Percentiles rank a stretch among this genome's conserved stretches.
phyloP scores from a whole-genome alignment of 92 coral and sea anemone species.

The Zoanthus solanderi region DNA sequence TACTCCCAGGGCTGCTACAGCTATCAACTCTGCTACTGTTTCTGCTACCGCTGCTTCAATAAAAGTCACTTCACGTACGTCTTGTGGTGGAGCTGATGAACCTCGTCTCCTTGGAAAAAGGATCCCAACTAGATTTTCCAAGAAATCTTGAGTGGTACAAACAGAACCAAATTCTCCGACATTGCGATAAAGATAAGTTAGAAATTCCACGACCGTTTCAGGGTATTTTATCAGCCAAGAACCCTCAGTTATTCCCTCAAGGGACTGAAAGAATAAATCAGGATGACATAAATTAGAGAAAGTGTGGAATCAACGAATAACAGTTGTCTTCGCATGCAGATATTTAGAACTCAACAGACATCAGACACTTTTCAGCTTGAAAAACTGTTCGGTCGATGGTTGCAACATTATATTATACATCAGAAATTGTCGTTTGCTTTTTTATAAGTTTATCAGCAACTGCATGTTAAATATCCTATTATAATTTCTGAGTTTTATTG shows the following conservation, averaged over 20 bases:
- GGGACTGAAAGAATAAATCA: constrained; percentile 55
- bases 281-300: not conserved
- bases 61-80: constrained; percentile 61
- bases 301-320: too few relatives aligned
- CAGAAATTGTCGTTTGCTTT: too few relatives aligned
- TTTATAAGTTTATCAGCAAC: too few relatives aligned
- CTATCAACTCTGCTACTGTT: constrained; percentile 37
- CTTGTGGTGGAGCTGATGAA: constrained; percentile 56
- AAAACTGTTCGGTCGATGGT: too few relatives aligned
- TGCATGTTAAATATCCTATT: too few relatives aligned
- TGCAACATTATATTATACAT: too few relatives aligned
- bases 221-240: constrained; percentile 93
- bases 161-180: constrained; percentile 78
- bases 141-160: constrained; percentile 87
- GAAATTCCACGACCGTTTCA: constrained; percentile 88
- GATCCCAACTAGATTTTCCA: constrained; percentile 90
- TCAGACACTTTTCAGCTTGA: too few relatives aligned
- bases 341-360: too few relatives aligned
- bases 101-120: constrained; percentile 86
- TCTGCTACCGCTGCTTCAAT: constrained; percentile 32
- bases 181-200: constrained; percentile 88
- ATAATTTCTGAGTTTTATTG: too few relatives aligned
- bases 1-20: constrained; percentile 21
- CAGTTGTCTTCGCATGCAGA: too few relatives aligned
- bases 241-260: constrained; percentile 76